These are phyloP conservation scores for Nycticebus coucang DNA, from an alignment of 2,113 vertebrate species.

Conservation along the genomic window DNA sequence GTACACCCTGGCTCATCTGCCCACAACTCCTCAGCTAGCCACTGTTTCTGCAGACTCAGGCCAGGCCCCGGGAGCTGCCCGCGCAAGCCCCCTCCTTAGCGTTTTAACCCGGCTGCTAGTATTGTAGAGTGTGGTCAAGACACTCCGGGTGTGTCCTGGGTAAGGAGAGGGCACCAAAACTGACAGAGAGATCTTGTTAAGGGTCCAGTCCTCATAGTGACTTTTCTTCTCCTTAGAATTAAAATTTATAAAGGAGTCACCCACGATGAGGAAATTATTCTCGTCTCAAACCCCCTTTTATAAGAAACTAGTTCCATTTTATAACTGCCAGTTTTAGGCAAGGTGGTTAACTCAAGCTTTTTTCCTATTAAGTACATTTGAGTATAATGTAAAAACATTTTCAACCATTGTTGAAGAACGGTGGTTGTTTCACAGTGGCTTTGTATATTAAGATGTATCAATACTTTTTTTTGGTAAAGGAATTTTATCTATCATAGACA, in stretches of 20 bases:
- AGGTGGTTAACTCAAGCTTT: neutral
- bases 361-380: slow-evolving; percentile 11
- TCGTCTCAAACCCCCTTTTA: neutral
- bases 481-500: neutral
- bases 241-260: neutral
- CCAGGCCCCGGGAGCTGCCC: neutral
- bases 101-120: neutral
- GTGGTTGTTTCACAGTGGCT: neutral
- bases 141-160: neutral
- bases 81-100: neutral
- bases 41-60: neutral
- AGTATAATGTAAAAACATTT: neutral
- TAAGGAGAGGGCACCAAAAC: neutral
- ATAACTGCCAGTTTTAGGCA: neutral
- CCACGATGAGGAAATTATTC: neutral
- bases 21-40: no score
- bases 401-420: neutral
- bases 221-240: neutral
- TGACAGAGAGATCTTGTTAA: neutral
- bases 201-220: neutral
- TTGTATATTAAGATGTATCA: neutral
- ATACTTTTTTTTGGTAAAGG: neutral
- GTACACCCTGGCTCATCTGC: neutral
- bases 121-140: neutral
- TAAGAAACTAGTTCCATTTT: neutral